A percentile compares a stretch with the other conserved stretches of the same genome.
These are phyloP conservation scores for Pycnomerus fuliginosus DNA, from an alignment of 2,888 invertebrate genomes.

Conservation along the genomic window DNA sequence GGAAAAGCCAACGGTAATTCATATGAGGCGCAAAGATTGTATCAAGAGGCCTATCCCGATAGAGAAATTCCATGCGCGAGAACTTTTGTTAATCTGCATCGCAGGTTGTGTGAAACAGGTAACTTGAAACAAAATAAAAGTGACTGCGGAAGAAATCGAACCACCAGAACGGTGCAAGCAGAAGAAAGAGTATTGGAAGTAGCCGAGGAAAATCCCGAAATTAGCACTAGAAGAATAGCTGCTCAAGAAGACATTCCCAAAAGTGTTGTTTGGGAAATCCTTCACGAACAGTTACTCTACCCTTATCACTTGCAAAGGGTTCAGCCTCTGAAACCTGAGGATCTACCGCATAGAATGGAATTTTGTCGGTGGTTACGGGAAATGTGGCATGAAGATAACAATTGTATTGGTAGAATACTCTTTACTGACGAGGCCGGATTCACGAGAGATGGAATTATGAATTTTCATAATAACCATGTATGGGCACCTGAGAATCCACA, in stretches of 20 bases:
- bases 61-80: no score
- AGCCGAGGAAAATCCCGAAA: neutral
- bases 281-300: neutral
- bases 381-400: neutral
- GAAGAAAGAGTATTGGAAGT: no score
- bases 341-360: neutral
- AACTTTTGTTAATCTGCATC: no score
- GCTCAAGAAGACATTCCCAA: neutral
- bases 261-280: neutral
- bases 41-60: no score
- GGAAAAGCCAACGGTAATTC: no score
- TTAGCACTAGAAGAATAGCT: neutral
- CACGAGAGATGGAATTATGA: conserved; percentile 3
- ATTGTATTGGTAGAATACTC: conserved; percentile 10
- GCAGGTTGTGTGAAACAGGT: no score
- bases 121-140: no score
- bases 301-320: neutral
- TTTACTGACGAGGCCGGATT: conserved; percentile 13
- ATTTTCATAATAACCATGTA: conserved; percentile 9
- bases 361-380: conserved; percentile 1
- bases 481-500: conserved; percentile 1
- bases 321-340: neutral
- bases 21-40: no score
- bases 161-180: no score
- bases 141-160: no score